Conservation (phyloP, 2,888 invertebrate genomes). For the Dinocampus coccinellae region DNA sequence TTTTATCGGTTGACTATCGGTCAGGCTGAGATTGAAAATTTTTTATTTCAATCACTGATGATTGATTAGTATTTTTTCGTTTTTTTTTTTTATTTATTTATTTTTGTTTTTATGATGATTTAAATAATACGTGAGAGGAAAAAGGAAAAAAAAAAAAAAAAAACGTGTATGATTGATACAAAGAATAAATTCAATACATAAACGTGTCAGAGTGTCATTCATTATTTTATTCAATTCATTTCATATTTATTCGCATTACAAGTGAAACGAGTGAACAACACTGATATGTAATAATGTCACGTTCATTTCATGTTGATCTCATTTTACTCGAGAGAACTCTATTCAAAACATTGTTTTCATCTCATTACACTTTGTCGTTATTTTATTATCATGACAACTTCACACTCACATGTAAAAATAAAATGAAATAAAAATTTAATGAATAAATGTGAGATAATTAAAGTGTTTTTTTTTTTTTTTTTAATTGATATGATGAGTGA, state of each 20-base stretch:
- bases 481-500: too few species aligned
- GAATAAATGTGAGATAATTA: too few species aligned
- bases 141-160: slow-evolving; percentile 17
- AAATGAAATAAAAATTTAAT: not conserved
- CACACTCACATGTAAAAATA: slow-evolving; percentile 9
- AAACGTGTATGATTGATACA: not conserved
- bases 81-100: not conserved
- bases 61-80: too few species aligned
- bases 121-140: too few species aligned
- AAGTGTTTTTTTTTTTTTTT: too few species aligned
- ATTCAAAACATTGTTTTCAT: slow-evolving; percentile 57
- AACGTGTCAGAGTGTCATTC: not conserved
- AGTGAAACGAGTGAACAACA: not conserved
- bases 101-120: not conserved
- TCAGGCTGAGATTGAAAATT: slow-evolving; percentile 44
- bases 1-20: slow-evolving; percentile 29
- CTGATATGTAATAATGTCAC: not conserved
- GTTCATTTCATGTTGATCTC: slow-evolving; percentile 24
- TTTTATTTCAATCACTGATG: slow-evolving; percentile 24
- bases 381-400: slow-evolving; percentile 31
- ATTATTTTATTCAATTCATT: not conserved
- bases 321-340: slow-evolving; percentile 43
- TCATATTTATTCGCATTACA: not conserved
- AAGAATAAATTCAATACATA: not conserved
- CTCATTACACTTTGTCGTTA: slow-evolving; percentile 46